Evolutionary conservation across 2,113 vertebrate genomes (phyloP).

Genomic region (Myodes glareolus): DNA sequence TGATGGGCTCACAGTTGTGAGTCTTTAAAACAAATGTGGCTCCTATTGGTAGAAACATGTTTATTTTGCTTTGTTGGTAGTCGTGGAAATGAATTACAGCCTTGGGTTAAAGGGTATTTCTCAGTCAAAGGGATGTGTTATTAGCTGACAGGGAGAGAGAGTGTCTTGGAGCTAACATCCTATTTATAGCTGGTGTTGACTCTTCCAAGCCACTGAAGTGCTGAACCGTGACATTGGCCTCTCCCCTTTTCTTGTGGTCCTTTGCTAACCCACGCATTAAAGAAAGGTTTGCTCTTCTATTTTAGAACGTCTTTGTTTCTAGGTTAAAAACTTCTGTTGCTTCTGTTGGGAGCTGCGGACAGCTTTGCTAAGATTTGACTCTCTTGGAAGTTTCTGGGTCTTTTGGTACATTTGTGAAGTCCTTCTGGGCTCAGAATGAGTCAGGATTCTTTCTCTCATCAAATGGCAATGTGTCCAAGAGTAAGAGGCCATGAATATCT

Average conservation of each 20-base stretch:
- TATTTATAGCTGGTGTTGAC: constrained; percentile 61
- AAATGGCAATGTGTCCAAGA: background rate
- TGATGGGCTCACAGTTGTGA: constrained; percentile 48
- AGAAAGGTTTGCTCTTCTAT: background rate
- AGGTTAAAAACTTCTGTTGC: background rate
- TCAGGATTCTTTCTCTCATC: background rate
- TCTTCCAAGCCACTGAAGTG: constrained; percentile 8
- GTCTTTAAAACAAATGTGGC: constrained; percentile 48
- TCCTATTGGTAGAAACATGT: constrained; percentile 47
- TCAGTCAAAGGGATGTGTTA: constrained; percentile 73
- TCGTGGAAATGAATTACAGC: constrained; percentile 70
- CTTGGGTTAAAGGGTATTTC: constrained; percentile 63
- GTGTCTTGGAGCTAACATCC: constrained; percentile 5
- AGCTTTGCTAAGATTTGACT: background rate
- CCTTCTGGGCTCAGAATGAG: constrained; percentile 1
- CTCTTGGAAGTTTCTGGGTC: background rate
- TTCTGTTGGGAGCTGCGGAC: background rate
- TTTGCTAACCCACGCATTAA: background rate
- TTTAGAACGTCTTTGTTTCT: constrained; percentile 5
- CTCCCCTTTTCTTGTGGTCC: background rate
- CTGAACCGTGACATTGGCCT: too few relatives aligned
- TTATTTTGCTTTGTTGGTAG: constrained; percentile 66
- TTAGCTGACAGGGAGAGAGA: constrained; percentile 49
- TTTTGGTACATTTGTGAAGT: background rate
- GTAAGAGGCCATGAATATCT: background rate